Conservation (phyloP, 2,797 vertebrate species). For the Acridotheres tristis region DNA sequence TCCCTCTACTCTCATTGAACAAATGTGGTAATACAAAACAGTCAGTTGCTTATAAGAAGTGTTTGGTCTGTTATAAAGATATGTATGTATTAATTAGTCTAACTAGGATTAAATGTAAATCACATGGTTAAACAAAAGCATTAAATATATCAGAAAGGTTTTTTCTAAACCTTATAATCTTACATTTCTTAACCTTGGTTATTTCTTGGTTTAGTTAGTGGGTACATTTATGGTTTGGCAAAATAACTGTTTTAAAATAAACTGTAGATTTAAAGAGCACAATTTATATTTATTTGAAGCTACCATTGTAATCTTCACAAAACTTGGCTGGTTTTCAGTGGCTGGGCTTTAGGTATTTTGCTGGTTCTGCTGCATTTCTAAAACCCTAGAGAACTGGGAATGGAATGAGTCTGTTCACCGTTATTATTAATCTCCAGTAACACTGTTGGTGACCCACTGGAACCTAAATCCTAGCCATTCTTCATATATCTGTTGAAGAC, state of each 20-base stretch:
- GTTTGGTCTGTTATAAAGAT: not conserved
- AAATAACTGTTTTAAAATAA: slow-evolving; percentile 34
- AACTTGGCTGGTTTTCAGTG: slow-evolving; percentile 53
- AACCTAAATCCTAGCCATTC: not conserved
- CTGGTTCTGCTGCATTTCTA: slow-evolving; percentile 69
- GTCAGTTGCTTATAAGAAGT: not conserved
- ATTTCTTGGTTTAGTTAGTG: slow-evolving; percentile 24
- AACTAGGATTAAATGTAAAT: not conserved
- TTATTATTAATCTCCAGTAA: slow-evolving; percentile 48
- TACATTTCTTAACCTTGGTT: not conserved
- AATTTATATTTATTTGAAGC: slow-evolving; percentile 57
- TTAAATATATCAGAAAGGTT: not conserved
- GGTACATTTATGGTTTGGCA: slow-evolving; percentile 25
- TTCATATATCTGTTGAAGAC: not conserved
- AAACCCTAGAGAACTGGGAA: slow-evolving; percentile 47
- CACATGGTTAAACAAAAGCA: not conserved
- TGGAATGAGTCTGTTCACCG: slow-evolving; percentile 29
- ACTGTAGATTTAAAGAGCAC: slow-evolving; percentile 30
- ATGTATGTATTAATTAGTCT: not conserved
- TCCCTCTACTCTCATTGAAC: not conserved
- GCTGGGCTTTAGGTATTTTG: slow-evolving; percentile 58
- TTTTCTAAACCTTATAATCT: not conserved
- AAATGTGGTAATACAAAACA: not conserved
- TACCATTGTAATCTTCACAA: slow-evolving; percentile 54
- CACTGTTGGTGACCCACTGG: not conserved